Percentiles rank a stretch among this genome's conserved stretches.
Conservation (phyloP, 92 coral and sea anemone genomes). For the Pocillopora grandis region DNA sequence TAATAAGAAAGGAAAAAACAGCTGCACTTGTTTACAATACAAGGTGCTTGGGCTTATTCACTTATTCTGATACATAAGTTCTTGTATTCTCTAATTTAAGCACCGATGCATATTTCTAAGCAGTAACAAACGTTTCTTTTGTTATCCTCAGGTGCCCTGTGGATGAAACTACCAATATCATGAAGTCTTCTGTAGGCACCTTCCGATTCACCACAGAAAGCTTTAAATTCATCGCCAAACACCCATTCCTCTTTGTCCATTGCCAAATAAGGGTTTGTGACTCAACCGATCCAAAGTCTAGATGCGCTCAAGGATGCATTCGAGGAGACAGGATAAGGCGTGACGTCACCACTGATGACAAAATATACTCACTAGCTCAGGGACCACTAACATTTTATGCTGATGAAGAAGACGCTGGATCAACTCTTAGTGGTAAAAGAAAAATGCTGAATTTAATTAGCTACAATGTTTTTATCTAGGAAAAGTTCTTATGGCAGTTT, state of each 20-base stretch:
- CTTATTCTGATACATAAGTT: too few species aligned
- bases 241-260: slow-evolving; percentile 26
- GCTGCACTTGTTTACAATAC: too few species aligned
- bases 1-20: too few species aligned
- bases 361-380: slow-evolving; percentile 18
- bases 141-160: neutral
- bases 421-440: too few species aligned
- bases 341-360: neutral
- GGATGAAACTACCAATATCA: neutral
- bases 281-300: neutral
- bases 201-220: neutral
- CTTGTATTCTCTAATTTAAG: too few species aligned
- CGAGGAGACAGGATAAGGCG: neutral
- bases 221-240: slow-evolving; percentile 7
- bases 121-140: too few species aligned
- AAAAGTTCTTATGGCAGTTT: too few species aligned
- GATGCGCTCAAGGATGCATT: slow-evolving; percentile 6
- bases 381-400: slow-evolving; percentile 8
- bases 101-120: too few species aligned
- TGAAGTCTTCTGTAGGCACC: neutral
- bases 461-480: too few species aligned
- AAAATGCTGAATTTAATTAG: too few species aligned
- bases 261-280: slow-evolving; percentile 20
- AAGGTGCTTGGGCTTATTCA: too few species aligned
- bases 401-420: neutral